phyloP scores from a whole-genome alignment of 1,140 invertebrate genomes.

The Eumaeus atala region DNA sequence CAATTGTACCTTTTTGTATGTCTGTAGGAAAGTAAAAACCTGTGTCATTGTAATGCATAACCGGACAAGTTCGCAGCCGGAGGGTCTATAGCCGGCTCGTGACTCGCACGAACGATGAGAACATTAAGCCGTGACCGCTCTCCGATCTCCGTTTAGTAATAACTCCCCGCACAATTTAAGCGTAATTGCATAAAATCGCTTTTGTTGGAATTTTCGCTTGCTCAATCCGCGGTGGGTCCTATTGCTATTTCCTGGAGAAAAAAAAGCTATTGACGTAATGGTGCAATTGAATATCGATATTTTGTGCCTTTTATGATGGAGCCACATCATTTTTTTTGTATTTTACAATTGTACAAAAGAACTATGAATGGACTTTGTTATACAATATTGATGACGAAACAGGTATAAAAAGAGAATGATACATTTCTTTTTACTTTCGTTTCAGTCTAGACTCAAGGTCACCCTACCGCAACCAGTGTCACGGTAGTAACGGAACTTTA shows the following conservation, averaged over 20 bases:
- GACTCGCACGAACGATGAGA: constrained; percentile 39
- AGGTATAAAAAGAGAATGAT: no score
- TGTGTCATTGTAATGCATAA: no score
- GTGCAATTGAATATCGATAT: not conserved
- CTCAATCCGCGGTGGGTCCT: constrained; percentile 53
- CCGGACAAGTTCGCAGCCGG: not conserved
- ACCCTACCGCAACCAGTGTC: no score
- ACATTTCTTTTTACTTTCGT: no score
- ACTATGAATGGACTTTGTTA: no score
- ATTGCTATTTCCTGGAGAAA: constrained; percentile 41
- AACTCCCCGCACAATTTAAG: constrained; percentile 49
- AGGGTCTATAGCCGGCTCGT: constrained; percentile 33
- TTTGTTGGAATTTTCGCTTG: constrained; percentile 60
- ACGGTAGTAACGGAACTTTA: no score
- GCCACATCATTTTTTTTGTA: not conserved
- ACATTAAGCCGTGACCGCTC: constrained; percentile 51
- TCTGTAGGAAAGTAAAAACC: no score
- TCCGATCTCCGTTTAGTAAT: constrained; percentile 48
- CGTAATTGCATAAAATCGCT: constrained; percentile 65
- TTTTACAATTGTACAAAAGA: no score
- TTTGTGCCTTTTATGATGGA: not conserved
- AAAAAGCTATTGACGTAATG: constrained; percentile 12
- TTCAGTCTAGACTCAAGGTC: no score
- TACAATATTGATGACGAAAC: no score
- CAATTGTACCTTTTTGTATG: no score